These are phyloP conservation scores for Zaprionus bogoriensis DNA, from an alignment of 2,888 invertebrate genomes.

Conservation along the genomic window DNA sequence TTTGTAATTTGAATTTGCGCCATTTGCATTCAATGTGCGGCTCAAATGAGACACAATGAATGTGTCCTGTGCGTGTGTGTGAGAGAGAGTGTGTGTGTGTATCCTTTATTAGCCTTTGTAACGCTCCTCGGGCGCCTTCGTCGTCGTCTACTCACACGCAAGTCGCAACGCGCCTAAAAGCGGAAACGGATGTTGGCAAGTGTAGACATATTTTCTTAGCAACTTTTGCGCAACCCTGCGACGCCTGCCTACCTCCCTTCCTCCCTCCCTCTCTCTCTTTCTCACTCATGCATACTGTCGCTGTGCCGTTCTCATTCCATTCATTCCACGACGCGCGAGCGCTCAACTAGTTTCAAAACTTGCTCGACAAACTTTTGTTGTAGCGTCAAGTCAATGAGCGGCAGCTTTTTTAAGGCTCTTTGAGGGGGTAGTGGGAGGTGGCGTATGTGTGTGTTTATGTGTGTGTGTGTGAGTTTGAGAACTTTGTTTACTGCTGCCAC, in stretches of 20 bases:
- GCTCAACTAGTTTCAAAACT: constrained; percentile 54
- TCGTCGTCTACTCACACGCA: constrained; percentile 17
- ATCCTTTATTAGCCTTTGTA: constrained; percentile 51
- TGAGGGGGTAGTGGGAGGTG: neutral
- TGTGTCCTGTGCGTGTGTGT: constrained; percentile 39
- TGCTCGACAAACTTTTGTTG: constrained; percentile 53
- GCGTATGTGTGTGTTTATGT: too few relatives aligned
- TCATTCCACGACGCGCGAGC: neutral
- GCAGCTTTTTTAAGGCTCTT: constrained; percentile 25
- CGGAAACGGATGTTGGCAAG: constrained; percentile 71
- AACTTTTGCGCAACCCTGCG: constrained; percentile 42
- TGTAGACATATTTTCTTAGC: constrained; percentile 70
- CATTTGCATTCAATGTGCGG: constrained; percentile 58
- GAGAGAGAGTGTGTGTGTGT: constrained; percentile 1
- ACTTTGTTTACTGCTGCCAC: constrained; percentile 55
- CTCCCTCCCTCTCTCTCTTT: neutral
- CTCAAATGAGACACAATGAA: constrained; percentile 61
- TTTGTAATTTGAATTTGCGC: constrained; percentile 64
- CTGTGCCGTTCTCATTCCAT: constrained; percentile 1
- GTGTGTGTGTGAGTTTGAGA: neutral
- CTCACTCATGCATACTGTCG: constrained; percentile 31
- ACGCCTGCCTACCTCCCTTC: neutral
- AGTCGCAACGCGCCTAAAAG: constrained; percentile 39
- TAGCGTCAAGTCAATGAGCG: constrained; percentile 67
- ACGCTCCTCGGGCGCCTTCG: constrained; percentile 21